Evolutionary conservation across 1,140 invertebrate genomes (phyloP).

Genomic region (Sogatella furcifera): DNA sequence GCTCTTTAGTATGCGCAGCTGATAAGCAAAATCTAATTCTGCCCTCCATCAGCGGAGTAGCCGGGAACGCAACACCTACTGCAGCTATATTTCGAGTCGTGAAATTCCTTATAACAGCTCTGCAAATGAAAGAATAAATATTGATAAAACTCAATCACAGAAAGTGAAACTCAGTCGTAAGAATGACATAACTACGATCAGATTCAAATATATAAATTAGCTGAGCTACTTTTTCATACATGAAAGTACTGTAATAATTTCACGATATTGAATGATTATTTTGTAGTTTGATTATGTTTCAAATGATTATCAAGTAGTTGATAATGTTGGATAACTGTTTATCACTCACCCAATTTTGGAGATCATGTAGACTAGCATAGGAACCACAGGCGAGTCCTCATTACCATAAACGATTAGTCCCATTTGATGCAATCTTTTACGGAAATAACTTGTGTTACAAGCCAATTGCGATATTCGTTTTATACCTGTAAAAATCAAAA

Average conservation of each 20-base stretch:
- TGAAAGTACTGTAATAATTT: too few species aligned
- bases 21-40: constrained; percentile 93
- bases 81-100: constrained; percentile 74
- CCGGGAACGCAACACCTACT: constrained; percentile 96
- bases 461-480: constrained; percentile 63
- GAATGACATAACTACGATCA: too few species aligned
- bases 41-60: constrained; percentile 89
- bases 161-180: neutral
- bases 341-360: constrained; percentile 84
- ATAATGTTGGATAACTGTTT: too few species aligned
- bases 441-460: constrained; percentile 80
- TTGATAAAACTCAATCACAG: neutral
- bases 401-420: constrained; percentile 96
- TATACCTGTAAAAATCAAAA: constrained; percentile 36
- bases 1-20: constrained; percentile 90
- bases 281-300: too few species aligned
- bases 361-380: constrained; percentile 87
- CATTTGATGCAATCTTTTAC: constrained; percentile 72
- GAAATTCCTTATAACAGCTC: constrained; percentile 74
- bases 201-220: too few species aligned
- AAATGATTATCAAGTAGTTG: too few species aligned
- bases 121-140: constrained; percentile 32
- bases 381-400: constrained; percentile 92
- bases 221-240: too few species aligned
- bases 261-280: too few species aligned